Base-by-base conservation (phyloP, 1,140 invertebrate species). In the Solenopsis invicta region DNA sequence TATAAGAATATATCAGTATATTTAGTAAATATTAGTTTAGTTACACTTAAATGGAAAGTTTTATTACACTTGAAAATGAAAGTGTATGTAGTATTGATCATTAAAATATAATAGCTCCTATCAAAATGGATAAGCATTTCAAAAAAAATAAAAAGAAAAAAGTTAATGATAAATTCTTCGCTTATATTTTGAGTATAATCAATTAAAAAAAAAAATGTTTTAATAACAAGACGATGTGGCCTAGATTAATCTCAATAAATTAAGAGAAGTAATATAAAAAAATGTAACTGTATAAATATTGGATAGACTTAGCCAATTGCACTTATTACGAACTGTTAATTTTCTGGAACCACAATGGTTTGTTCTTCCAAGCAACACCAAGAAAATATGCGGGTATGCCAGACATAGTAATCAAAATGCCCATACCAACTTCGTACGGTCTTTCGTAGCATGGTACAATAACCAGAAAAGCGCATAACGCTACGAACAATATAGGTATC, bases 351-450 rank as follows among this genome's bases (percentile, higher is more conserved):
- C 94, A 95, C 45, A 92, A 87, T 13, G 98, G 97, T 94, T 99
- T 99, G 34, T 96, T 97, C 92, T 98, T 96, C 98, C 98, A 99
- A 82, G 96, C 96, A 29, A 99, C 98, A 89, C 98, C 99, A 0
- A 99, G 86, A 64, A 97, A 96, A 94, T 99, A 99, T 4, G 99
- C 97, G 1, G 99, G 99, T 85, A 99, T 97, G 10, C 98, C 99
- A 8, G 98, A 97, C 1, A 97, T 91, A 50, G 99, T 98, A 59
- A 99, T 98, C 12, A 96, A 96, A 13, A 98, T 94, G 18, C 98
- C 99, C 61, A 99, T 97, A 0, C 97, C 97, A 13, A 98, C 98
- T 95, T 98, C 98, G 88, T 94, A 96, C 0, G 98, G 98, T 76
- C 97, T 96, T 13, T 96, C 96, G 62, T 97, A 97, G 87, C 98